Percentiles rank a stretch among this genome's conserved stretches.
These are phyloP conservation scores for pig (Sus scrofa) DNA, from an alignment of 2,113 vertebrate species.

Conservation along the genomic window DNA sequence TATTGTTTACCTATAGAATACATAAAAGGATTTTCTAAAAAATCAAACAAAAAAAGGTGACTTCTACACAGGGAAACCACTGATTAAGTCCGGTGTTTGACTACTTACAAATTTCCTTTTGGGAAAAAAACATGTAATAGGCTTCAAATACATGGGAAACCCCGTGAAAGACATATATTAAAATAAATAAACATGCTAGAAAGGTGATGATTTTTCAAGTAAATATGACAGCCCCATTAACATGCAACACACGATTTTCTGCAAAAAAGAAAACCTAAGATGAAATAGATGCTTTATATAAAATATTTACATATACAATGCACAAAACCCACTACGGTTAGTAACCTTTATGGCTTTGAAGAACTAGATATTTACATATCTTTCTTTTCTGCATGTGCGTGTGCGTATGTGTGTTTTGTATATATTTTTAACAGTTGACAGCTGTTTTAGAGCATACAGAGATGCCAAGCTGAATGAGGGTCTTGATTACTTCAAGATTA, in stretches of 20 bases:
- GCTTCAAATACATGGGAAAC: conserved; percentile 43
- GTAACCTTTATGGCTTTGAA: conserved; percentile 89
- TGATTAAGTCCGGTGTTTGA: conserved; percentile 11
- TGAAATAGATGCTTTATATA: conserved; percentile 88
- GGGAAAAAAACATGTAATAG: conserved; percentile 52
- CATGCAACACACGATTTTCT: conserved; percentile 84
- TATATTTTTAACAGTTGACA: conserved; percentile 96
- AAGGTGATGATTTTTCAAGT: conserved; percentile 72
- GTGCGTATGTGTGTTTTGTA: conserved; percentile 91
- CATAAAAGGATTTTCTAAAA: background rate
- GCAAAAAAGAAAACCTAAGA: conserved; percentile 80
- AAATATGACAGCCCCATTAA: conserved; percentile 85
- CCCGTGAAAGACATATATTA: conserved; percentile 51
- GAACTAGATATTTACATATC: conserved; percentile 90
- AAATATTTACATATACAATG: conserved; percentile 90
- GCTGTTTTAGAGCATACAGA: conserved; percentile 94
- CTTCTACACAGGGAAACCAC: background rate
- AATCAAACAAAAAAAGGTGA: background rate
- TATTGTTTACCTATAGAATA: background rate
- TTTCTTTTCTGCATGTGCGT: conserved; percentile 87
- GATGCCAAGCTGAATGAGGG: conserved; percentile 93
- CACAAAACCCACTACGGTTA: conserved; percentile 87
- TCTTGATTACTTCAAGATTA: conserved; percentile 96
- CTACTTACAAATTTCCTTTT: conserved; percentile 18
- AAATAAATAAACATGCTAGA: conserved; percentile 67